A percentile compares a stretch with the other conserved stretches of the same genome.
These are phyloP conservation scores for Lacerta viridis DNA, from an alignment of 2,797 vertebrate species.

Conservation along the genomic window DNA sequence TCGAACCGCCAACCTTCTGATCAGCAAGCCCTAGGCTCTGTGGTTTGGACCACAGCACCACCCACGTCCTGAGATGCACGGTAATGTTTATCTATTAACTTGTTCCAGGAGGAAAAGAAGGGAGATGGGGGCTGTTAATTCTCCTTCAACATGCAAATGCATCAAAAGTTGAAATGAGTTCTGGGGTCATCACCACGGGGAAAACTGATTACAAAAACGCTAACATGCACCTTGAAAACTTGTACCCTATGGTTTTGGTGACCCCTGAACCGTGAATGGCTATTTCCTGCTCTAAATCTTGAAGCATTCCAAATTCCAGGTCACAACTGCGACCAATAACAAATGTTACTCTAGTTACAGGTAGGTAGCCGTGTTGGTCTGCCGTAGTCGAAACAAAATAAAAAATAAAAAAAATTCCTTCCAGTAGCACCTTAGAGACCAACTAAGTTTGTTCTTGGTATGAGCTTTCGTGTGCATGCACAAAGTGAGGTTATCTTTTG, in stretches of 20 bases:
- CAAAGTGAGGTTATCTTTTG: not conserved
- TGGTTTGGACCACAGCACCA: too few relatives aligned
- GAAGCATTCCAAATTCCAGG: conserved; percentile 8
- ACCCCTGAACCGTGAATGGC: not conserved
- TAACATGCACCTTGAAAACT: not conserved
- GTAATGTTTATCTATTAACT: not conserved
- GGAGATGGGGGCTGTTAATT: not conserved
- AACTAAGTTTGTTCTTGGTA: too few relatives aligned
- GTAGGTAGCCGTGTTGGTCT: too few relatives aligned
- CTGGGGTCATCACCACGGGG: not conserved
- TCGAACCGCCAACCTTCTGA: too few relatives aligned
- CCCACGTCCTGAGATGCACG: not conserved
- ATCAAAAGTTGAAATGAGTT: not conserved
- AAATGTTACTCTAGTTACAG: not conserved
- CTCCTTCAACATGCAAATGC: not conserved
- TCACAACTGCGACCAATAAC: not conserved
- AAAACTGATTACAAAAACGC: conserved; percentile 6
- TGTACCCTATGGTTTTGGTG: not conserved
- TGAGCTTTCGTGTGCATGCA: too few relatives aligned
- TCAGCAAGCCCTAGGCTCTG: too few relatives aligned
- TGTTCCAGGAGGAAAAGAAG: not conserved
- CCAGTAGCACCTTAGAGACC: too few relatives aligned
- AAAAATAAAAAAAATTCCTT: too few relatives aligned
- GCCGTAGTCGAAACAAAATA: too few relatives aligned
- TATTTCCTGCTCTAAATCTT: conserved; percentile 1